A percentile compares a stretch with the other conserved stretches of the same genome.
These are phyloP conservation scores for Actenoides hombroni DNA, from an alignment of 2,113 vertebrate genomes.

Conservation along the genomic window DNA sequence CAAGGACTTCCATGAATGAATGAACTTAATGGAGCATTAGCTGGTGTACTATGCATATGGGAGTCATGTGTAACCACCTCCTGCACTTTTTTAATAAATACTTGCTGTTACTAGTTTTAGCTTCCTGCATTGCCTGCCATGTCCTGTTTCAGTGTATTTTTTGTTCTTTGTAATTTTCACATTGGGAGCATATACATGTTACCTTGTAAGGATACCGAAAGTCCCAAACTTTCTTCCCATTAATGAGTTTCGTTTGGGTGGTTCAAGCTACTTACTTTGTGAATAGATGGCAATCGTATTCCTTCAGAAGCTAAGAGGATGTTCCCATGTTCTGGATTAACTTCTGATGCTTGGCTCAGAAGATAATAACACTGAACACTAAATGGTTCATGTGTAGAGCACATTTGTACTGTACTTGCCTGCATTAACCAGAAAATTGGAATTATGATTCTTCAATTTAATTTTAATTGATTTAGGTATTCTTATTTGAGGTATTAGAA, in stretches of 20 bases:
- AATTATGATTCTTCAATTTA: background rate
- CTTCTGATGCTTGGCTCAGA: background rate
- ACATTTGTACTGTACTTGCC: background rate
- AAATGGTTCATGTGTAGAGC: background rate
- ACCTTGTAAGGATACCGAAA: background rate
- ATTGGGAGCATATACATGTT: fast-evolving
- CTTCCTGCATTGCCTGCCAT: background rate
- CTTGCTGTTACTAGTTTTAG: background rate
- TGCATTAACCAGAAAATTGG: background rate
- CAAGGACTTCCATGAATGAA: background rate
- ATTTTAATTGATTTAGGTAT: background rate
- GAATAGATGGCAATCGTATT: background rate
- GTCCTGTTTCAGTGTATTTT: background rate
- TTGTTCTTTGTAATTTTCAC: background rate
- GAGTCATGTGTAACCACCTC: background rate
- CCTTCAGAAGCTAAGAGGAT: background rate
- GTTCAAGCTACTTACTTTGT: background rate
- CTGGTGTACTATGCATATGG: background rate
- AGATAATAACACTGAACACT: background rate
- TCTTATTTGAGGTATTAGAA: background rate
- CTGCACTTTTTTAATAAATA: background rate
- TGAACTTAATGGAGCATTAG: fast-evolving
- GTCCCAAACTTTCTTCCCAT: background rate
- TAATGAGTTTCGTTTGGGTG: background rate
- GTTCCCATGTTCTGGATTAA: background rate